Conservation (phyloP, 1,140 invertebrate species). For the Phortica variegata region DNA sequence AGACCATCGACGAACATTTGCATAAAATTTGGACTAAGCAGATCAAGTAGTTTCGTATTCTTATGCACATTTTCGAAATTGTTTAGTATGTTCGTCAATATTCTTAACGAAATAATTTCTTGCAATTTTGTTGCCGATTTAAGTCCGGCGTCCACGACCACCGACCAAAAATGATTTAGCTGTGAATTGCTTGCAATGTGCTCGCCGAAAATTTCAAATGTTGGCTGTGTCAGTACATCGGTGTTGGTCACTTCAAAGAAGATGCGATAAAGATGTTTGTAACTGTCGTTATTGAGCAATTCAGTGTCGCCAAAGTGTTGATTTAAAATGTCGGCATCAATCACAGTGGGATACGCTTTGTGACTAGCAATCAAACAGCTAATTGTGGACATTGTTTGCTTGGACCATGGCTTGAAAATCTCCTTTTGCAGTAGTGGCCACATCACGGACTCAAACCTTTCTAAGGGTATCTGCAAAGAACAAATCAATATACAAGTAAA, state of each 20-base stretch:
- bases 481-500: too few relatives aligned
- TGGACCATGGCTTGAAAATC: slow-evolving; percentile 61
- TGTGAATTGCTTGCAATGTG: slow-evolving; percentile 12
- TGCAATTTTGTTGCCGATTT: slow-evolving; percentile 16
- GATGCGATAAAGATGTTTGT: slow-evolving; percentile 14
- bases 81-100: slow-evolving; percentile 30
- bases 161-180: slow-evolving; percentile 12
- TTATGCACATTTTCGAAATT: slow-evolving; percentile 18
- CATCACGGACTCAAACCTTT: slow-evolving; percentile 60
- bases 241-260: slow-evolving; percentile 18
- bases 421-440: slow-evolving; percentile 65
- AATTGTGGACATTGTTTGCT: slow-evolving; percentile 58
- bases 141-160: slow-evolving; percentile 13
- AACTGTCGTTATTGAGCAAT: slow-evolving; percentile 16
- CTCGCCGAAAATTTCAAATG: slow-evolving; percentile 18
- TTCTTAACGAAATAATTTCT: slow-evolving; percentile 26
- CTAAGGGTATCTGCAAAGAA: slow-evolving; percentile 58
- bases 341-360: slow-evolving; percentile 49
- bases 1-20: slow-evolving; percentile 59
- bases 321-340: slow-evolving; percentile 31
- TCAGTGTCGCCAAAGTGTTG: slow-evolving; percentile 12
- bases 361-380: slow-evolving; percentile 50
- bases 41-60: slow-evolving; percentile 19
- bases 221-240: slow-evolving; percentile 18
- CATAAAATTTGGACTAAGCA: slow-evolving; percentile 49